These are phyloP conservation scores for Todiramphus chloris DNA, from an alignment of 2,113 vertebrate species.

Conservation along the genomic window DNA sequence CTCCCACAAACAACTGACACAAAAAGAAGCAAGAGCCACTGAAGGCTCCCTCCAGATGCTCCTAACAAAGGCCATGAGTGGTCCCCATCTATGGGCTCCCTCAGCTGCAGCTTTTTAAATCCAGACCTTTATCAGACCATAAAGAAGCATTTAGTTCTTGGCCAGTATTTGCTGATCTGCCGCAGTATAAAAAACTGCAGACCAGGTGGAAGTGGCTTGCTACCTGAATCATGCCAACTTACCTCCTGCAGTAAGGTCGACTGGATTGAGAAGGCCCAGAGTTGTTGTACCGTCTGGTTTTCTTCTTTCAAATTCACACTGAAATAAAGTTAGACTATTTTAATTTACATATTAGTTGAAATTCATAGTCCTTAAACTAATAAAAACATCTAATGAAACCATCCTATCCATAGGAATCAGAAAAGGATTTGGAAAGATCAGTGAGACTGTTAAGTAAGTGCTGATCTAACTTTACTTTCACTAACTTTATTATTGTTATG, in stretches of 20 bases:
- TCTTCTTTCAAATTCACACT: constrained; percentile 91
- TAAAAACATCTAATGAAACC: not conserved
- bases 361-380: not conserved
- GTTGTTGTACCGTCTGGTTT: constrained; percentile 93
- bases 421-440: not conserved
- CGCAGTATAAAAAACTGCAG: not conserved
- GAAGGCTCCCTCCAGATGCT: not conserved
- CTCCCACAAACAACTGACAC: not conserved
- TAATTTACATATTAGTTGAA: not conserved
- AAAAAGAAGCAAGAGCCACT: not conserved
- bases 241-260: constrained; percentile 88
- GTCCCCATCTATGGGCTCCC: accelerated
- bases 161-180: not conserved
- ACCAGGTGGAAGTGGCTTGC: not conserved
- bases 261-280: constrained; percentile 89
- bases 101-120: not conserved
- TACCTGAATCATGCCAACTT: not conserved
- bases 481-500: not conserved
- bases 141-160: not conserved
- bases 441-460: not conserved
- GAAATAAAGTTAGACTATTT: constrained; percentile 36
- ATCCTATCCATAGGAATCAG: not conserved
- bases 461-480: not conserved
- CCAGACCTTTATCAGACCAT: not conserved
- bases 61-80: not conserved